Conservation (phyloP, 2,888 invertebrate genomes). For the Ecliptopera silaceata region DNA sequence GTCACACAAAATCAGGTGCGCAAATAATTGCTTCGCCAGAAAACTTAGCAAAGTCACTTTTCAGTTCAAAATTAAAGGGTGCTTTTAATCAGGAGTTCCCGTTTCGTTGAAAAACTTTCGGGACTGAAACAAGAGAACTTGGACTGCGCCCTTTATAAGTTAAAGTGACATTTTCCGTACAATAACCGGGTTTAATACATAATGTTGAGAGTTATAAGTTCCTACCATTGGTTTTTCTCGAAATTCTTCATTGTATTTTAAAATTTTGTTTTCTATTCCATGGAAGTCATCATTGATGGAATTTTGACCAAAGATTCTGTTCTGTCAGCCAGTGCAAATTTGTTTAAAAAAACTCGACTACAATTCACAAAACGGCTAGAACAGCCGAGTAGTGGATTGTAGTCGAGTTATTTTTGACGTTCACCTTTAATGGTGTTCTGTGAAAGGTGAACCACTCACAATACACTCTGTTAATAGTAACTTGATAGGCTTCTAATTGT, state of each 20-base stretch:
- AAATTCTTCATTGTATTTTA: too few species aligned
- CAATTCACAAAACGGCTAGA: too few species aligned
- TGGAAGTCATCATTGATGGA: too few species aligned
- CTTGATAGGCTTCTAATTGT: constrained; percentile 59
- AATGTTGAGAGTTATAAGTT: constrained; percentile 37
- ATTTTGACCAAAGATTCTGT: too few species aligned
- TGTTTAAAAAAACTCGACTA: background rate
- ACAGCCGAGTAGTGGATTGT: too few species aligned
- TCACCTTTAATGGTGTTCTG: constrained; percentile 52
- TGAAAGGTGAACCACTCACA: constrained; percentile 51
- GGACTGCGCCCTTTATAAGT: constrained; percentile 45
- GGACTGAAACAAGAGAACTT: constrained; percentile 39
- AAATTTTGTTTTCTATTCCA: too few species aligned
- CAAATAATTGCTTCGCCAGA: constrained; percentile 1
- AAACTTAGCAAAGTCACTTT: constrained; percentile 23
- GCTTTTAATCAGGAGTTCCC: constrained; percentile 30
- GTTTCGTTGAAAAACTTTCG: constrained; percentile 32
- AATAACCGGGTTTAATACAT: constrained; percentile 41
- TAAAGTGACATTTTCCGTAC: constrained; percentile 53
- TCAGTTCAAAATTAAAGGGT: constrained; percentile 26
- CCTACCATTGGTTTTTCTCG: constrained; percentile 36
- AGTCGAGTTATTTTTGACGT: too few species aligned
- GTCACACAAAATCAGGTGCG: background rate
- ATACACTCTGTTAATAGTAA: constrained; percentile 41
- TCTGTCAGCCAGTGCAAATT: too few species aligned